Percentiles rank a stretch among this genome's conserved stretches.
These are phyloP conservation scores for Aleiodes sp. DNA, from an alignment of 1,140 invertebrate genomes.

Conservation along the genomic window DNA sequence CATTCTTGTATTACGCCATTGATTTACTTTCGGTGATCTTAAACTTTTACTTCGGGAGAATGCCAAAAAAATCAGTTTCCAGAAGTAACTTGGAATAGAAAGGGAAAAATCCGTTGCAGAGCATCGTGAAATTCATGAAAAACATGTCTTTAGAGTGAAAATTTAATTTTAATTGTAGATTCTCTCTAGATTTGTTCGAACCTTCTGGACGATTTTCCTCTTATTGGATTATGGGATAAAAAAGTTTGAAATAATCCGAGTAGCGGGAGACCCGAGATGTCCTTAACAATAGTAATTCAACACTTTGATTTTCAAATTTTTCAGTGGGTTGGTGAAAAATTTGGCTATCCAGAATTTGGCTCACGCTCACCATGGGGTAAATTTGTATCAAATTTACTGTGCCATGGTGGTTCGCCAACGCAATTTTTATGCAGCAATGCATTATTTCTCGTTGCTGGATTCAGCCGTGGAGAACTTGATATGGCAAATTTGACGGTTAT, in stretches of 20 bases:
- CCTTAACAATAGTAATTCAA: background rate
- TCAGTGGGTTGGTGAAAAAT: slow-evolving; percentile 58
- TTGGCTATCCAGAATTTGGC: slow-evolving; percentile 55
- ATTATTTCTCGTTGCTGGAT: slow-evolving; percentile 70
- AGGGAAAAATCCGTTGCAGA: too few species aligned
- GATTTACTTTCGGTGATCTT: background rate
- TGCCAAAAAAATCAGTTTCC: too few species aligned
- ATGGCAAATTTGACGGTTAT: slow-evolving; percentile 76
- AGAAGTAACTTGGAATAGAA: too few species aligned
- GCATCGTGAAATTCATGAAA: too few species aligned
- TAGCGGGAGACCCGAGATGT: too few species aligned
- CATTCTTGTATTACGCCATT: slow-evolving; percentile 11
- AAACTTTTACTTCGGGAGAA: background rate
- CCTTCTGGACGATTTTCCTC: too few species aligned
- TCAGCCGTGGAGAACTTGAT: slow-evolving; percentile 67
- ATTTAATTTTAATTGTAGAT: too few species aligned
- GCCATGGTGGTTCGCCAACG: slow-evolving; percentile 62
- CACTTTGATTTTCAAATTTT: slow-evolving; percentile 14
- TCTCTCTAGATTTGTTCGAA: too few species aligned
- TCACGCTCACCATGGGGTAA: slow-evolving; percentile 51
- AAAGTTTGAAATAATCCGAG: too few species aligned
- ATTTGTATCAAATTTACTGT: slow-evolving; percentile 58
- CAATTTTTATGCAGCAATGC: slow-evolving; percentile 70
- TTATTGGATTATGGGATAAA: too few species aligned
- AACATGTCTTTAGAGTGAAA: too few species aligned